Base-by-base conservation (phyloP, 1,140 invertebrate species). In the Cherax quadricarinatus region DNA sequence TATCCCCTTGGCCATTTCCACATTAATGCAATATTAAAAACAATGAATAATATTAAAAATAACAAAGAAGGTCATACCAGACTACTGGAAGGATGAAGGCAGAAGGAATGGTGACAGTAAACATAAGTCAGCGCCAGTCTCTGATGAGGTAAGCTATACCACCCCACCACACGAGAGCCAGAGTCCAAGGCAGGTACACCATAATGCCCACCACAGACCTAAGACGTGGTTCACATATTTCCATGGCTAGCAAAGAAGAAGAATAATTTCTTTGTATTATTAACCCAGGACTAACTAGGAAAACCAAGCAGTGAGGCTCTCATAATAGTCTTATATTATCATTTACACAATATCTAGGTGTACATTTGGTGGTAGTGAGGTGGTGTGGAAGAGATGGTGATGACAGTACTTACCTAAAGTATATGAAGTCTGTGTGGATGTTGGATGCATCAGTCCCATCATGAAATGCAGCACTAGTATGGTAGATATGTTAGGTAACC, bases 181-280 rank as follows among this genome's bases (percentile, higher is more conserved):
- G n/a, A 9, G n/a, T 16, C 57, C 82, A 84, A 4, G 82, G 82
- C 51, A 84, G n/a, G 82, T 62, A 84, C 5, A 84, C n/a, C 53
- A 84, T 4, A 4, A 62, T 84, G 57, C 82, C 82, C 24, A 62
- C 57, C 7, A 41, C 16, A 3, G 53, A 84, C 53, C 82, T 57
- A 14, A 16, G 41, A 14, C 82, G 82, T 30, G 24, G 53, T 57
- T 84, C 53, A 84, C n/a, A 62, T n/a, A 62, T 7, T 51, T 84
- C 82, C 57, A 84, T 84, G 3, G 30, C 82, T 84, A 18, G 24
- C 49, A 83, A 14, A 51, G n/a, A 83, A 51, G n/a, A 83, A 81
- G 1, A 81, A 53, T 81, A 4, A 0, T 14, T 81, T 5, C 79
- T 14, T 81, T 16, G 21, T 12, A 79, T 30, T 41, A 4, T 79